Base-by-base conservation (phyloP, 2,113 vertebrate species). In the Neolamprologus modestus region DNA sequence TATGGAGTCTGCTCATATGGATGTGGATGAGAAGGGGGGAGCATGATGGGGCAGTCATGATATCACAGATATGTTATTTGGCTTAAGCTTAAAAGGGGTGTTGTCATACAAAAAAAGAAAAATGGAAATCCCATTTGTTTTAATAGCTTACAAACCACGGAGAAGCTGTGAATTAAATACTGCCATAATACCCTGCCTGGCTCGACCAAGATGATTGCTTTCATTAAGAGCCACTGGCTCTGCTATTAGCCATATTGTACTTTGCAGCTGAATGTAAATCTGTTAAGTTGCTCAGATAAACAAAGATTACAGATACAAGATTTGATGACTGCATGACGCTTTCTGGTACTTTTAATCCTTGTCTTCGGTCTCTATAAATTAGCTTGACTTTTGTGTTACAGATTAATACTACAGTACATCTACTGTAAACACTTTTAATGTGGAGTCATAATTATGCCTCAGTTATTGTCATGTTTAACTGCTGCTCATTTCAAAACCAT, bases 1-100 rank as follows among this genome's bases (percentile, higher is more conserved):
- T 88, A 91, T 87, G 84, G 90, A 88, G 91, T 91, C 85, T 79
- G 81, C 37, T 89, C 90, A 90, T 92, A 92, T 87, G 85, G 80
- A 87, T 88, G 85, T 91, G 78, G 89, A 85, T n/a, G 9, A 45
- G n/a, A 79, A 80, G 8, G 5, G 33, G 33, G 31, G 21, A 17
- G 26, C 10, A 47, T 35, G 82, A 59, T n/a, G 8, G 17, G 16
- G 5, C 14, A 66, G 59, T 87, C 66, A 68, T 24, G 40, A 87
- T 66, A 91, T 83, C 83, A 78, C 61, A 84, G 50, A 93, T 84
- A 35, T 63, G 37, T 37, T 61, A 40, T 84, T 88, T 78, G 71
- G 78, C 82, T 89, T 81, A 47, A 79, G 63, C 54, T 78, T 37
- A 42, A 79, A 63, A 54, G 31, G 73, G 26, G 45, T 78, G 26